phyloP scores from a whole-genome alignment of 2,888 invertebrate species.

The Lithophane semibrunnea region DNA sequence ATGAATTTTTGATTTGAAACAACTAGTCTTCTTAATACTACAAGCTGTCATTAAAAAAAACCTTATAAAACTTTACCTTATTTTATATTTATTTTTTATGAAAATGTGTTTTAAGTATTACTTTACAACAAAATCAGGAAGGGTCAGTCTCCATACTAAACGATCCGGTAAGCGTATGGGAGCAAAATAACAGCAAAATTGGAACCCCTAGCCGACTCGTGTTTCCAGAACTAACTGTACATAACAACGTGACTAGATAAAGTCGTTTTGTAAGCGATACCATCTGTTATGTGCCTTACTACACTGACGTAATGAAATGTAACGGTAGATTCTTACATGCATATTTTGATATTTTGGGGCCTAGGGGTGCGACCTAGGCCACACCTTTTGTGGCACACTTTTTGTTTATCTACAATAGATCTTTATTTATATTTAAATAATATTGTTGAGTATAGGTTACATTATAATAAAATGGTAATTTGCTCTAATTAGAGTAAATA shows the following conservation, averaged over 20 bases:
- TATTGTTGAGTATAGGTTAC: background rate
- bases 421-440: background rate
- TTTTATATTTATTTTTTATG: too few relatives aligned
- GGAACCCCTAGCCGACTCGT: conserved; percentile 70
- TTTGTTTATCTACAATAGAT: conserved; percentile 7
- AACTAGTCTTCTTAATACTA: background rate
- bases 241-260: conserved; percentile 79
- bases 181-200: conserved; percentile 71
- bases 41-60: background rate
- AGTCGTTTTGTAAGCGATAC: conserved; percentile 76
- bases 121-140: conserved; percentile 12
- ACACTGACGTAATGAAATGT: conserved; percentile 69
- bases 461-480: background rate
- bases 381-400: conserved; percentile 60
- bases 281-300: conserved; percentile 75
- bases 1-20: background rate
- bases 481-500: background rate
- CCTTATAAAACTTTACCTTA: background rate
- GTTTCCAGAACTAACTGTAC: conserved; percentile 78
- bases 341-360: conserved; percentile 60
- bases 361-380: too few relatives aligned
- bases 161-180: conserved; percentile 58
- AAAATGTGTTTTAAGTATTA: background rate
- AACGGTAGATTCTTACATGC: conserved; percentile 57
- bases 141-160: conserved; percentile 34